Evolutionary conservation across 2,797 vertebrate genomes (phyloP).

Genomic region (Alfaro cultratus): DNA sequence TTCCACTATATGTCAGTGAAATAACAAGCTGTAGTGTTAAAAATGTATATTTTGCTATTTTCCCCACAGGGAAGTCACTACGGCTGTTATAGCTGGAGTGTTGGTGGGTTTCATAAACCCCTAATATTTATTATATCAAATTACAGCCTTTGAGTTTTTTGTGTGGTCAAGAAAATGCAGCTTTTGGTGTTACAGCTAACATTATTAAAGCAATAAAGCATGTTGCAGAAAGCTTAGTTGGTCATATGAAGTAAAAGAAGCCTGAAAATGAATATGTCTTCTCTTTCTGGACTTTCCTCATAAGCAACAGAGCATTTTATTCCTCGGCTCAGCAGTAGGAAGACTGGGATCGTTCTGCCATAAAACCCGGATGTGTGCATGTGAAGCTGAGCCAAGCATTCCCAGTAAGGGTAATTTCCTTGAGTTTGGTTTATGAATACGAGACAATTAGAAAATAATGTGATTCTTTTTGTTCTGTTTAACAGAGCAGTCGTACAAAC

Average conservation of each 20-base stretch:
- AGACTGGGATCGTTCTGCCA: constrained; percentile 58
- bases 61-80: constrained; percentile 28
- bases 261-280: constrained; percentile 15
- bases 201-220: constrained; percentile 19
- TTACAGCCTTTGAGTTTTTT: constrained; percentile 24
- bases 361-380: constrained; percentile 16
- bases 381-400: constrained; percentile 1
- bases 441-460: constrained; percentile 18
- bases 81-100: constrained; percentile 27
- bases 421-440: constrained; percentile 17
- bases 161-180: constrained; percentile 31
- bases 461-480: constrained; percentile 60
- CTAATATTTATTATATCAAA: constrained; percentile 30
- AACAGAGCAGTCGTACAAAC: constrained; percentile 25
- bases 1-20: constrained; percentile 44
- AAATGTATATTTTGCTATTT: constrained; percentile 51
- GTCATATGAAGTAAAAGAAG: constrained; percentile 11
- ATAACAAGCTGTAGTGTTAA: constrained; percentile 23
- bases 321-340: constrained; percentile 78
- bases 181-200: constrained; percentile 13
- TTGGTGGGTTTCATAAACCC: constrained; percentile 56
- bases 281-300: constrained; percentile 40
- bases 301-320: constrained; percentile 61
- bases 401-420: constrained; percentile 17
- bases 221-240: constrained; percentile 14